Evolutionary conservation across 2,888 invertebrate genomes (phyloP).

Genomic region (Tetranychus piercei): DNA sequence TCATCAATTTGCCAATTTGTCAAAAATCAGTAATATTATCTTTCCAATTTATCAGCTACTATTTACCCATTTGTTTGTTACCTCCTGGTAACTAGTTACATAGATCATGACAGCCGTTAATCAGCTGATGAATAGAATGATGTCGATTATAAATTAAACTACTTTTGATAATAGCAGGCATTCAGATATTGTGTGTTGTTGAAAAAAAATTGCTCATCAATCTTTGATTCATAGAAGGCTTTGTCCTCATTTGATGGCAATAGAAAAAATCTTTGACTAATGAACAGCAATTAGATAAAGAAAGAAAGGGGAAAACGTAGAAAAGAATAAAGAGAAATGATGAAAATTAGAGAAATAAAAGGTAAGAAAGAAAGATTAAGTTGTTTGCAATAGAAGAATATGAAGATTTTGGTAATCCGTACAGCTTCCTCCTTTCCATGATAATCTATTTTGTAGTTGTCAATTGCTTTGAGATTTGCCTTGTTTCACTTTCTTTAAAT

Average conservation of each 20-base stretch:
- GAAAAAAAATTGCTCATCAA: not conserved
- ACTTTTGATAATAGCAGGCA: no score
- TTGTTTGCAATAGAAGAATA: not conserved
- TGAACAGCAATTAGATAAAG: conserved; percentile 36
- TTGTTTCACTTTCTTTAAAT: not conserved
- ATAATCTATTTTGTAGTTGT: no score
- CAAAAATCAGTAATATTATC: not conserved
- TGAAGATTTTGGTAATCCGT: no score
- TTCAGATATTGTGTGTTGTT: not conserved
- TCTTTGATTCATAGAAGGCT: not conserved
- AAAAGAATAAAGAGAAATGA: conserved; percentile 32
- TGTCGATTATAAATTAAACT: not conserved
- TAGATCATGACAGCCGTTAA: not conserved
- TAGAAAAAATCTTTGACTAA: not conserved
- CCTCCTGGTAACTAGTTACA: not conserved
- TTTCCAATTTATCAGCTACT: not conserved
- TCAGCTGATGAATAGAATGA: not conserved
- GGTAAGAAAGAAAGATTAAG: not conserved
- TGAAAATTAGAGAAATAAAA: not conserved
- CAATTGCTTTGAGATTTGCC: not conserved
- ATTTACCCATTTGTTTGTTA: not conserved
- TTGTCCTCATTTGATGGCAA: not conserved
- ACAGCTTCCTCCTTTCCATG: no score
- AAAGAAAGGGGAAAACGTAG: not conserved
- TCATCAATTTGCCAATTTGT: not conserved